Evolutionary conservation across 2,113 vertebrate genomes (phyloP).

Genomic region (Phoxinus phoxinus): DNA sequence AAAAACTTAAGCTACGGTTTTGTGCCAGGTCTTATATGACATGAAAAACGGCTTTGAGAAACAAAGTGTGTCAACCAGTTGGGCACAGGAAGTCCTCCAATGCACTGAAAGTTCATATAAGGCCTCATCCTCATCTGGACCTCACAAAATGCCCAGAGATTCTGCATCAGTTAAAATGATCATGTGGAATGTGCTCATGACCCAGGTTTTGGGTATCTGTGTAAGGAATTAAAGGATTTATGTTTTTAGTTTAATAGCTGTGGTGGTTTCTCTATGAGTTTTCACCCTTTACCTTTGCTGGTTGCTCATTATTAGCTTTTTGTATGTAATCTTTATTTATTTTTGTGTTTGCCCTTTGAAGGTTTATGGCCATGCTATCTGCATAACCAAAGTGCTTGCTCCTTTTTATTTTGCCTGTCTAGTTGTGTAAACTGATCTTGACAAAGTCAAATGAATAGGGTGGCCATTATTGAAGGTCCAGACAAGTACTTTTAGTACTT

Average conservation of each 20-base stretch:
- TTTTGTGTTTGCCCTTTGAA: conserved; percentile 10
- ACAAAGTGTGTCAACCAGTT: neutral
- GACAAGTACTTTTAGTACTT: neutral
- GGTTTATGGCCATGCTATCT: neutral
- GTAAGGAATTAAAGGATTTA: neutral
- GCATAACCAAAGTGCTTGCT: neutral
- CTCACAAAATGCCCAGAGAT: conserved; percentile 31
- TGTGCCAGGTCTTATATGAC: conserved; percentile 9
- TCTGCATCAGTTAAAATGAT: conserved; percentile 23
- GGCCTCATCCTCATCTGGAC: conserved; percentile 34
- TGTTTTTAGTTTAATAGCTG: neutral
- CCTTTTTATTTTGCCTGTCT: neutral
- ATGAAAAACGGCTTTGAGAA: conserved; percentile 39
- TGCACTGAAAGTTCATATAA: conserved; percentile 49
- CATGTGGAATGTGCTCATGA: neutral
- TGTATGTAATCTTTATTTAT: neutral
- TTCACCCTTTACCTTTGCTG: neutral
- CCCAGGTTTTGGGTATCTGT: neutral
- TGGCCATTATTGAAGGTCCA: neutral
- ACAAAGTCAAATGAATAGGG: neutral
- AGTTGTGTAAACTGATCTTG: neutral
- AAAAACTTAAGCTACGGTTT: neutral
- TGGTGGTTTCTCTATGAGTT: neutral
- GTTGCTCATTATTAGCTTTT: neutral
- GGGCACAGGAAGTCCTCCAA: conserved; percentile 25